phyloP scores from a whole-genome alignment of 64 coral and sea anemone species.

The Montipora efflorescens region DNA sequence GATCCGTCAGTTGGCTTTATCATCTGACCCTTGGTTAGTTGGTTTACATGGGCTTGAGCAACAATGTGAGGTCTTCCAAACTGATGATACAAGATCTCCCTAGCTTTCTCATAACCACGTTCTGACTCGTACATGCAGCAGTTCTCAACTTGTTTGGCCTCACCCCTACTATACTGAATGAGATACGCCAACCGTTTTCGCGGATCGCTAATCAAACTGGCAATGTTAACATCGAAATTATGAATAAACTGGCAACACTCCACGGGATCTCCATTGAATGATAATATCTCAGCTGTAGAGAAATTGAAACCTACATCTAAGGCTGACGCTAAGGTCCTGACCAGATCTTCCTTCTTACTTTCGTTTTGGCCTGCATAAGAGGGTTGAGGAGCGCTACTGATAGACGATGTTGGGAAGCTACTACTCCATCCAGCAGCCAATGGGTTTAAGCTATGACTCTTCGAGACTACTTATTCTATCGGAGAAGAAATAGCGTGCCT shows the following conservation, averaged over 20 bases:
- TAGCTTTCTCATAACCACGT: background rate
- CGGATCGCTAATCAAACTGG: background rate
- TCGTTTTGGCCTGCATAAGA: too few species aligned
- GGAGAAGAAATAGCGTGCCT: too few species aligned
- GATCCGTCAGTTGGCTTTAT: background rate
- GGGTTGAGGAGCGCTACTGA: too few species aligned
- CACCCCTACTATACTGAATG: conserved; percentile 20
- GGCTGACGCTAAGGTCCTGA: too few species aligned
- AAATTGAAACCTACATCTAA: background rate
- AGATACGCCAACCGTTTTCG: conserved; percentile 1
- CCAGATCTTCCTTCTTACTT: too few species aligned
- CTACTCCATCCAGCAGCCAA: too few species aligned
- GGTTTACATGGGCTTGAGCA: background rate
- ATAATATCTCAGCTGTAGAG: conserved; percentile 20
- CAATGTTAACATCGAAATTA: conserved; percentile 36
- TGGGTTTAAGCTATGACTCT: too few species aligned
- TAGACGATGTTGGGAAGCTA: too few species aligned
- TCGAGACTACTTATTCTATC: too few species aligned
- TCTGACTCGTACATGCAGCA: background rate
- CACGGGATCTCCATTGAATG: conserved; percentile 38
- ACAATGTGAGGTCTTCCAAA: conserved; percentile 44
- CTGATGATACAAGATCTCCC: background rate
- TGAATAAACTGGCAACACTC: conserved; percentile 42
- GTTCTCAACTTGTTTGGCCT: conserved; percentile 21
- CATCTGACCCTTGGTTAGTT: conserved; percentile 18